Evolutionary conservation across 2,113 vertebrate genomes (phyloP).

Genomic region (Percina caprodes): DNA sequence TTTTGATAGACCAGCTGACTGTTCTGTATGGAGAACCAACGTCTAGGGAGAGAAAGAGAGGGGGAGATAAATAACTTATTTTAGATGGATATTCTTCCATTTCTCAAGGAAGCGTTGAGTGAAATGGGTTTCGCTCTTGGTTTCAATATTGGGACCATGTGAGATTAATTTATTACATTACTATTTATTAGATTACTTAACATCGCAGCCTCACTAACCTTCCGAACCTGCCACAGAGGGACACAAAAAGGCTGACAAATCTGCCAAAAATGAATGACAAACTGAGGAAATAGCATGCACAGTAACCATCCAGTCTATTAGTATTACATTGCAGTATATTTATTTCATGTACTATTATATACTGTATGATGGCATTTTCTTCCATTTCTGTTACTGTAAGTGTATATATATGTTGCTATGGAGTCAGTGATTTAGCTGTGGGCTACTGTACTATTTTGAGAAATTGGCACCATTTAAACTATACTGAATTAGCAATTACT

Average conservation of each 20-base stretch:
- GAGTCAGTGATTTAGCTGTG: not conserved
- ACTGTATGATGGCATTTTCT: not conserved
- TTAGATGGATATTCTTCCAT: conserved; percentile 38
- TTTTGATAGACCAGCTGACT: conserved; percentile 99
- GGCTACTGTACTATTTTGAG: too few species aligned
- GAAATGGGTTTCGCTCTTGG: conserved; percentile 15
- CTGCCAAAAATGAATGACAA: not conserved
- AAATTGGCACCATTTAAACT: not conserved
- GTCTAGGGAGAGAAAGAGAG: conserved; percentile 77
- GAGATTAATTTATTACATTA: not conserved
- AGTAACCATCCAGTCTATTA: too few species aligned
- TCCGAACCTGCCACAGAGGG: not conserved
- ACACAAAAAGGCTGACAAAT: not conserved
- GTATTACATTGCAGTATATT: not conserved
- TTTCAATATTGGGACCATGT: not conserved
- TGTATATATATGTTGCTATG: not conserved
- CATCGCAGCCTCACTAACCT: not conserved
- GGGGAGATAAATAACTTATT: conserved; percentile 40
- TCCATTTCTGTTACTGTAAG: not conserved
- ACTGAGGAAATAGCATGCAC: too few species aligned
- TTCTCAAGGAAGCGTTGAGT: not conserved
- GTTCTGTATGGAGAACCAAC: conserved; percentile 99
- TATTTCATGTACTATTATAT: not conserved
- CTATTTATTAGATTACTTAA: not conserved
- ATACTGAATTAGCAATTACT: not conserved